phyloP scores from a whole-genome alignment of 2,888 invertebrate species.

The Calameuta pallipes region DNA sequence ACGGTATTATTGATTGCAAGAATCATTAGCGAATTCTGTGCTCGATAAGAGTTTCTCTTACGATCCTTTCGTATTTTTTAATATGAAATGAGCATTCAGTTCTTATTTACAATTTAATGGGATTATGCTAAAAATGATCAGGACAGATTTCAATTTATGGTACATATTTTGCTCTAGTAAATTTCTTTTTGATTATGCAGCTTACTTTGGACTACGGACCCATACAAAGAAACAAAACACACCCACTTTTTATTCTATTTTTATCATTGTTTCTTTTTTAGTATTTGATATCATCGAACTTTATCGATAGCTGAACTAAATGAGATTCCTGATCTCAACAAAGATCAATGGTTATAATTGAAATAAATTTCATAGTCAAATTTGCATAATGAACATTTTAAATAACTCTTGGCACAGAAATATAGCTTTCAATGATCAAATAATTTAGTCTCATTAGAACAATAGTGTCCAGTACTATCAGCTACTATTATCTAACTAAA shows the following conservation, averaged over 20 bases:
- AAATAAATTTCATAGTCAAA: neutral
- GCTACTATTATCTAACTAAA: neutral
- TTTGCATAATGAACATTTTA: neutral
- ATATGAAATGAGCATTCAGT: too few species aligned
- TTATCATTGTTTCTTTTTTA: neutral
- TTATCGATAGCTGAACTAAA: neutral
- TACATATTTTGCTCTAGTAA: neutral
- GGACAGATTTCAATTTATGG: too few species aligned
- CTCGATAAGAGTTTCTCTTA: neutral
- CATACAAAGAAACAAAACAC: neutral
- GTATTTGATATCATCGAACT: neutral
- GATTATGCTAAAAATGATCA: too few species aligned
- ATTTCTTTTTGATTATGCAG: neutral
- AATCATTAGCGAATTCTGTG: neutral
- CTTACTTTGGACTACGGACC: neutral
- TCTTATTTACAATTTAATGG: too few species aligned
- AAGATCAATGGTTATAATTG: neutral
- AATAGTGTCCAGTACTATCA: neutral
- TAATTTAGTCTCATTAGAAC: neutral
- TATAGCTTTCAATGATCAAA: neutral
- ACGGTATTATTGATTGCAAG: neutral
- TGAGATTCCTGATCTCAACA: neutral
- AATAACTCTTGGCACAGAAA: constrained; percentile 20
- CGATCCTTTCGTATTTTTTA: too few species aligned
- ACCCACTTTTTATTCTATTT: neutral